These are phyloP conservation scores for Pluvialis apricaria DNA, from an alignment of 2,113 vertebrate species.

Conservation along the genomic window DNA sequence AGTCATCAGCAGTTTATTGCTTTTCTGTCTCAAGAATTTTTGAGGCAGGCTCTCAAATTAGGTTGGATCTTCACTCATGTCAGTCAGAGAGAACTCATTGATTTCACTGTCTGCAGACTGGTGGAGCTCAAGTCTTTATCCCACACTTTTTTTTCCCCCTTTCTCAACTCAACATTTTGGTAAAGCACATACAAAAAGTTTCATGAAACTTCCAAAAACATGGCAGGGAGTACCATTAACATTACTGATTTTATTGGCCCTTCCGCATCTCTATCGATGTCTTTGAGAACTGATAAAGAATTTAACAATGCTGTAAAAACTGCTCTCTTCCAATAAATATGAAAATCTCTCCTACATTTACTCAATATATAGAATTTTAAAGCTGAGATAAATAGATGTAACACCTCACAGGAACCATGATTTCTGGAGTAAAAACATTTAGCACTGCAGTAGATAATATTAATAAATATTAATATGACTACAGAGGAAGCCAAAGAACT, in stretches of 20 bases:
- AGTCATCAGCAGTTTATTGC: background rate
- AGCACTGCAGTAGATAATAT: background rate
- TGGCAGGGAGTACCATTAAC: background rate
- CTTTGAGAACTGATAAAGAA: background rate
- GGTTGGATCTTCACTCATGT: background rate
- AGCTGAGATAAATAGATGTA: background rate
- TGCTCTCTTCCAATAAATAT: background rate
- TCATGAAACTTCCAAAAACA: background rate
- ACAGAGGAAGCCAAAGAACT: background rate
- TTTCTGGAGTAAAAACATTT: background rate
- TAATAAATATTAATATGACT: background rate
- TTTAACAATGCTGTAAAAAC: background rate
- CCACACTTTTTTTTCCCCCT: too few species aligned
- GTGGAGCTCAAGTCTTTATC: background rate
- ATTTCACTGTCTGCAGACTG: background rate
- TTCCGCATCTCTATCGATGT: background rate
- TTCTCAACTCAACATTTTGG: background rate
- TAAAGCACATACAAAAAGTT: background rate
- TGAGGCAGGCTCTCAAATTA: background rate
- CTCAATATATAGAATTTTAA: background rate
- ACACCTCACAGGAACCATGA: background rate
- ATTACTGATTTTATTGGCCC: background rate
- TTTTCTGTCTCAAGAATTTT: background rate
- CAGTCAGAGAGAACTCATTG: background rate
- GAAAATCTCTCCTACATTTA: background rate